phyloP scores from a whole-genome alignment of 2,888 invertebrate genomes.

The Aporophyla nigra region DNA sequence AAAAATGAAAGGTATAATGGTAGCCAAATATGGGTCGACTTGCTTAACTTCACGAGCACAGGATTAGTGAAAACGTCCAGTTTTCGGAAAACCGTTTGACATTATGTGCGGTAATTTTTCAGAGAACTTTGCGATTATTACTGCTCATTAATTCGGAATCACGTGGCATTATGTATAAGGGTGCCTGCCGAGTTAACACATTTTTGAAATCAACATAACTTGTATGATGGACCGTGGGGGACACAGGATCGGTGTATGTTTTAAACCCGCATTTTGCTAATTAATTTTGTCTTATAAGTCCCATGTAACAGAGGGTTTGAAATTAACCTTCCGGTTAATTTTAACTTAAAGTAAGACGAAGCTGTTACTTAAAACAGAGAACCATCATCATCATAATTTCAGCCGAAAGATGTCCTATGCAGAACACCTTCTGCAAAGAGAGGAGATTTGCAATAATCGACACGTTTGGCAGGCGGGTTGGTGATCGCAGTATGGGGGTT shows the following conservation, averaged over 20 bases:
- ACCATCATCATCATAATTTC: too few relatives aligned
- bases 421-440: too few relatives aligned
- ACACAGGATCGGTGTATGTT: neutral
- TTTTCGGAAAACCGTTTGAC: neutral
- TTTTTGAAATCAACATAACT: conserved; percentile 12
- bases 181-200: neutral
- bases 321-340: neutral
- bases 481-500: too few relatives aligned
- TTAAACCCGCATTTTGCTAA: neutral
- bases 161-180: conserved; percentile 16
- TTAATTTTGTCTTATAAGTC: neutral
- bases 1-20: too few relatives aligned
- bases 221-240: neutral
- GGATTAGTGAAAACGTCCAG: neutral
- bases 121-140: conserved; percentile 14
- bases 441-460: too few relatives aligned
- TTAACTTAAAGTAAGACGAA: too few relatives aligned
- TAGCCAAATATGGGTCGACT: neutral
- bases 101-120: neutral
- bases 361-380: too few relatives aligned
- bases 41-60: neutral
- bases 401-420: too few relatives aligned
- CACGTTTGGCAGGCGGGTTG: too few relatives aligned
- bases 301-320: too few relatives aligned
- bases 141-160: conserved; percentile 37